Base-by-base conservation (phyloP, 2,797 vertebrate species). In the Neosalanx taihuensis region DNA sequence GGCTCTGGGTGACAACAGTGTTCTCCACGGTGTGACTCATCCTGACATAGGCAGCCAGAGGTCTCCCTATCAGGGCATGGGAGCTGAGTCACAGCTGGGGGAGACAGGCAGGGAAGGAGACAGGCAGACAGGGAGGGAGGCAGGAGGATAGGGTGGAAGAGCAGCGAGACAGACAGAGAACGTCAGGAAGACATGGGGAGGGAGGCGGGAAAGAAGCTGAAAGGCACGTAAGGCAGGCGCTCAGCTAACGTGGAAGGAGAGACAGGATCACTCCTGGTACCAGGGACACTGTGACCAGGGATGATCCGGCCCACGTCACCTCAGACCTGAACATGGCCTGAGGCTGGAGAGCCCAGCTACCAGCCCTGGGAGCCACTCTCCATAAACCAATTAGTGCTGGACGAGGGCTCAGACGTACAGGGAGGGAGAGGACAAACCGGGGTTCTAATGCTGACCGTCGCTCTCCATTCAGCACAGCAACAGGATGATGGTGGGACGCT, bases 361-460 rank as follows among this genome's bases (percentile, higher is more conserved):
- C 1, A 37, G 37, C 76, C 79, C 72, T 78, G 79, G 81, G 76
- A 86, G 81, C 83, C 78, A 84, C 80, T 88, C 87, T 70, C 71
- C 71, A 73, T 86, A 81, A 90, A 89, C 85, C 86, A 91, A 90
- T 92, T 91, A 90, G 83, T 73, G 67, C 71, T 73, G 79, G 80
- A 78, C 88, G 89, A 89, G 90, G 90, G 90, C 86, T 87, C 58
- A 67, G 83, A 76, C 85, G 86, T 67, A 41, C 75, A 90, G 79
- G 73, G 77, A 77, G 72, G 30, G 62, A 85, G 83, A 90, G 89
- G 84, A 90, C 88, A 84, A 78, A 71, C 70, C 77, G 82, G 89
- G 86, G 77, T 78, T 87, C 83, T 85, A 85, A 89, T 89, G 90
- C 84, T 87, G 87, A 88, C 86, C 82, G 86, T 79, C 79, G 81